phyloP scores from a whole-genome alignment of 2,113 vertebrate species.

The Pachyramphus minor region DNA sequence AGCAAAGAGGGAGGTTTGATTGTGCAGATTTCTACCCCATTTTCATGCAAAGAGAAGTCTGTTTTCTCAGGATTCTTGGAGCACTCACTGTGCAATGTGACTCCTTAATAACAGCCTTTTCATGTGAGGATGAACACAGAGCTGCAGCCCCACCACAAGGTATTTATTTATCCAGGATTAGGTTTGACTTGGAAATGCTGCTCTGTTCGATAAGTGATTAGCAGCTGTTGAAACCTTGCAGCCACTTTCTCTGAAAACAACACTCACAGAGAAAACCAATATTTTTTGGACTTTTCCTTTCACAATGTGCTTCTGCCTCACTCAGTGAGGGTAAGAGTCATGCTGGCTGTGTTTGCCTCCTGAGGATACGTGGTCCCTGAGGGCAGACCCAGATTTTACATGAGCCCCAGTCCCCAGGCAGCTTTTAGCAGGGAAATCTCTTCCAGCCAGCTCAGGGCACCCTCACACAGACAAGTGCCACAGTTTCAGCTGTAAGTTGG shows the following conservation, averaged over 20 bases:
- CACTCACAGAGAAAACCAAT: conserved; percentile 16
- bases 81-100: not conserved
- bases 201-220: conserved; percentile 44
- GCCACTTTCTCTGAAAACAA: conserved; percentile 18
- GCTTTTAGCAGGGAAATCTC: not conserved
- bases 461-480: not conserved
- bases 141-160: not conserved
- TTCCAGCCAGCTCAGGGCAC: not conserved
- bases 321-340: not conserved
- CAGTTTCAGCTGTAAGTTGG: too few relatives aligned
- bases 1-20: not conserved
- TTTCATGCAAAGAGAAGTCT: not conserved
- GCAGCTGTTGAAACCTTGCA: conserved; percentile 24
- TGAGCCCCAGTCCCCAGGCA: not conserved
- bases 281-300: not conserved
- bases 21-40: not conserved
- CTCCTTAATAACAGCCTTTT: conserved; percentile 18
- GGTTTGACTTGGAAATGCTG: conserved; percentile 40
- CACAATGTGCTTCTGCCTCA: not conserved
- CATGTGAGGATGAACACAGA: not conserved
- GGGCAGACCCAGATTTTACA: not conserved
- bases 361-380: not conserved
- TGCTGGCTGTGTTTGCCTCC: not conserved
- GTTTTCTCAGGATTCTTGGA: not conserved
- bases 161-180: conserved; percentile 38